These are phyloP conservation scores for Salmo trutta DNA, from an alignment of 2,797 vertebrate species.

Conservation along the genomic window DNA sequence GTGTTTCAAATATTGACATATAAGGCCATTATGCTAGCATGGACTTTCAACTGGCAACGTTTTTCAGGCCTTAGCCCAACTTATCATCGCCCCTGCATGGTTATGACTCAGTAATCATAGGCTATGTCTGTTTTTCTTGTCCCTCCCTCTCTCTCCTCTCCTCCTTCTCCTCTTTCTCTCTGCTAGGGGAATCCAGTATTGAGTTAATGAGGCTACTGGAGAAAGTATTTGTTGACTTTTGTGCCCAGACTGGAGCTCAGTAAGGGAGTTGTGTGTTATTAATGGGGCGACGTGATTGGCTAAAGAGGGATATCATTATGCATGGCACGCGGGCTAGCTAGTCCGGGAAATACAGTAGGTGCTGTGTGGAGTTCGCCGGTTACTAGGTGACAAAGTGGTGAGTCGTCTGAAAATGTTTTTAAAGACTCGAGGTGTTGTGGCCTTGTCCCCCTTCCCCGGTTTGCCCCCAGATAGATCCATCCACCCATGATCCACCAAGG, in stretches of 20 bases:
- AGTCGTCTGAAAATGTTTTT: constrained; percentile 34
- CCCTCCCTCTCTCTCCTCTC: not conserved
- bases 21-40: constrained; percentile 46
- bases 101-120: constrained; percentile 74
- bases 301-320: constrained; percentile 74
- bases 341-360: constrained; percentile 63
- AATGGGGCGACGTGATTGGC: constrained; percentile 72
- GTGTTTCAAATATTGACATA: constrained; percentile 28
- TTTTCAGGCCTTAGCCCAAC: constrained; percentile 61
- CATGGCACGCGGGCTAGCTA: constrained; percentile 56
- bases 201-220: constrained; percentile 58
- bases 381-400: constrained; percentile 69
- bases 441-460: constrained; percentile 17
- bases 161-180: constrained; percentile 40
- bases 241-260: constrained; percentile 64
- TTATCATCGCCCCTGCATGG: constrained; percentile 34
- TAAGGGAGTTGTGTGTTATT: constrained; percentile 73
- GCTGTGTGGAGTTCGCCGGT: constrained; percentile 68
- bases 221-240: constrained; percentile 77
- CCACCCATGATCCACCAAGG: not conserved
- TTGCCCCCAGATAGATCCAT: not conserved
- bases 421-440: constrained; percentile 13
- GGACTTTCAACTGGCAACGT: constrained; percentile 55
- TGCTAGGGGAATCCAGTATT: constrained; percentile 52
- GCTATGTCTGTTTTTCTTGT: constrained; percentile 63